Conservation (phyloP, 2,888 invertebrate genomes). For the Cosmorhoe ocellata region DNA sequence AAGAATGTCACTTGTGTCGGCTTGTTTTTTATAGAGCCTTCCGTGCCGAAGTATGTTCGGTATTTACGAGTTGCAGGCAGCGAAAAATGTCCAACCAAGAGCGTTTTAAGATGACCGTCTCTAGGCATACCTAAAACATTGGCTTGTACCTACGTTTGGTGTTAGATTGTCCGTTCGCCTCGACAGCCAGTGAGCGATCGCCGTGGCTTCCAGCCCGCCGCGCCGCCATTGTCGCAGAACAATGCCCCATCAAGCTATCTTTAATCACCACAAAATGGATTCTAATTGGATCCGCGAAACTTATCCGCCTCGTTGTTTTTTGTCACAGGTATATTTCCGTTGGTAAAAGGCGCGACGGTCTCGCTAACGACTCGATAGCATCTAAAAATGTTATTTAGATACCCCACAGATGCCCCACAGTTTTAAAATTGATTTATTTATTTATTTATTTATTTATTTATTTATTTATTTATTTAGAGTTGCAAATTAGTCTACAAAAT, state of each 20-base stretch:
- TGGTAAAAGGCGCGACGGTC: not conserved
- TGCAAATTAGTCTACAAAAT: too few species aligned
- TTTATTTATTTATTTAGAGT: too few species aligned
- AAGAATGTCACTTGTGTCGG: too few species aligned
- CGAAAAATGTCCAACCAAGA: too few species aligned
- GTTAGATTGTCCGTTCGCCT: constrained; percentile 61
- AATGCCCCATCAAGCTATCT: constrained; percentile 73
- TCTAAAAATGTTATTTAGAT: too few species aligned
- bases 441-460: too few species aligned
- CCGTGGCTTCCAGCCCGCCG: constrained; percentile 55
- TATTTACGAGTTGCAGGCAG: too few species aligned
- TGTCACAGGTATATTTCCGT: constrained; percentile 29
- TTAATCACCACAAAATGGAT: constrained; percentile 72
- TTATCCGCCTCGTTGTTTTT: constrained; percentile 15
- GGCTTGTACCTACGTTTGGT: not conserved
- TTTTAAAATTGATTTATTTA: too few species aligned
- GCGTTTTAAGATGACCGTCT: not conserved
- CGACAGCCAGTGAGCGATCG: constrained; percentile 77
- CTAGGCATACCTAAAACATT: not conserved
- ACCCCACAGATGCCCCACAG: too few species aligned
- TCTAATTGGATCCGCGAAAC: constrained; percentile 77
- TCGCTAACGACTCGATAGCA: too few species aligned
- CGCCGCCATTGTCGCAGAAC: constrained; percentile 69
- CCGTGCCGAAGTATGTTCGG: too few species aligned
- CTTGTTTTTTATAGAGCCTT: too few species aligned